phyloP scores from a whole-genome alignment of 1,140 invertebrate genomes.

The Sarcophaga peregrina region DNA sequence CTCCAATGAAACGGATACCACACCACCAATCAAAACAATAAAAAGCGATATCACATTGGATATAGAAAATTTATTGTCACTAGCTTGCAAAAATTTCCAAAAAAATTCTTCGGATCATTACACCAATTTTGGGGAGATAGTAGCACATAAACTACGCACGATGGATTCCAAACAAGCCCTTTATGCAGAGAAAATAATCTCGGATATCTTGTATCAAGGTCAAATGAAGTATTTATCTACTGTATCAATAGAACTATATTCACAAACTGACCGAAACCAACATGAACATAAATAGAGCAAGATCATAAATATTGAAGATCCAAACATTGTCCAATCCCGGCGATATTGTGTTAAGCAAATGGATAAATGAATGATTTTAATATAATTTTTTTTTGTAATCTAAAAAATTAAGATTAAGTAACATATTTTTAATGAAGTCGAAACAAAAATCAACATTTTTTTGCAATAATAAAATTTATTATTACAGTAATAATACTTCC shows the following conservation, averaged over 20 bases:
- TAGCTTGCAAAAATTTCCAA: conserved; percentile 58
- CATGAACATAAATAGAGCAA: neutral
- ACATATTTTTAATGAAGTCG: conserved; percentile 1
- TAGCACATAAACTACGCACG: conserved; percentile 65
- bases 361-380: neutral
- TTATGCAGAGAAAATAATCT: conserved; percentile 66
- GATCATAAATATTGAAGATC: neutral
- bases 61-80: conserved; percentile 57
- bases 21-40: conserved; percentile 43
- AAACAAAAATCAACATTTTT: neutral
- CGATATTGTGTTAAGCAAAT: neutral
- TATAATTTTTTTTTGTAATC: conserved; percentile 27
- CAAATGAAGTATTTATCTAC: conserved; percentile 66
- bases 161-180: conserved; percentile 65
- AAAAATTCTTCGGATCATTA: conserved; percentile 62
- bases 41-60: conserved; percentile 58
- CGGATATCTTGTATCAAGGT: conserved; percentile 67
- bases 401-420: conserved; percentile 10
- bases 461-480: conserved; percentile 11
- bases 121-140: conserved; percentile 66
- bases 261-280: conserved; percentile 51
- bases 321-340: neutral
- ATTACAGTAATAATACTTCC: neutral
- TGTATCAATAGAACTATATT: conserved; percentile 59
- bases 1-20: conserved; percentile 54